Conservation (phyloP, 2,113 vertebrate species). For the Edolisoma coerulescens region DNA sequence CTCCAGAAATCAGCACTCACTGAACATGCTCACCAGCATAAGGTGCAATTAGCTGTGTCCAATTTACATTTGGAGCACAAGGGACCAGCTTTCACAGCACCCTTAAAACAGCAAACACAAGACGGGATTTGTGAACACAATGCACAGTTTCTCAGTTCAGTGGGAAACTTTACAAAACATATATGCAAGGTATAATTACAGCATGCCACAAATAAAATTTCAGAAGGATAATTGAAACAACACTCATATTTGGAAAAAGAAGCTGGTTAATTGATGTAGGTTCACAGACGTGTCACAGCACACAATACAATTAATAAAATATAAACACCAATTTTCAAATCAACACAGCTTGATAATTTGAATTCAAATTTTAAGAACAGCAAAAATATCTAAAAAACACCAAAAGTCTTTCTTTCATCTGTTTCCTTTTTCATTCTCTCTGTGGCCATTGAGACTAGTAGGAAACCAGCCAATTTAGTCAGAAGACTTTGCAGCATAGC, state of each 20-base stretch:
- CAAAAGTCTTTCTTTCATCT: background rate
- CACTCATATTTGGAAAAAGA: conserved; percentile 15
- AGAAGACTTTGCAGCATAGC: background rate
- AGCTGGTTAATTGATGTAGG: conserved; percentile 23
- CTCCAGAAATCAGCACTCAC: background rate
- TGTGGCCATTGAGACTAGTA: background rate
- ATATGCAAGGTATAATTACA: conserved; percentile 18
- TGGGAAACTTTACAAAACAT: conserved; percentile 26
- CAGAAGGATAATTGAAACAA: conserved; percentile 33
- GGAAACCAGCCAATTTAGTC: conserved; percentile 3
- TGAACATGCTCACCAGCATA: background rate
- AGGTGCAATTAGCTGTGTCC: conserved; percentile 38
- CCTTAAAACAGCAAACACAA: conserved; percentile 22
- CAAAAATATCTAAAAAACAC: background rate
- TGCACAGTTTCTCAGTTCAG: background rate
- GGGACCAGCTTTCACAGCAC: background rate
- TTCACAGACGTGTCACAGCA: background rate
- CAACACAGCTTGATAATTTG: background rate
- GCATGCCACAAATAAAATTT: conserved; percentile 22
- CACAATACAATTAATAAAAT: conserved; percentile 18
- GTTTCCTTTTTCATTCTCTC: background rate
- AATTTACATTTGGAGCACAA: conserved; percentile 54
- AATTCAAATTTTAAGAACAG: background rate
- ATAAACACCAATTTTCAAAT: conserved; percentile 56
- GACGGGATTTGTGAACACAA: background rate